Conservation (phyloP, 1,140 invertebrate genomes). For the Drosophila prosaltans region DNA sequence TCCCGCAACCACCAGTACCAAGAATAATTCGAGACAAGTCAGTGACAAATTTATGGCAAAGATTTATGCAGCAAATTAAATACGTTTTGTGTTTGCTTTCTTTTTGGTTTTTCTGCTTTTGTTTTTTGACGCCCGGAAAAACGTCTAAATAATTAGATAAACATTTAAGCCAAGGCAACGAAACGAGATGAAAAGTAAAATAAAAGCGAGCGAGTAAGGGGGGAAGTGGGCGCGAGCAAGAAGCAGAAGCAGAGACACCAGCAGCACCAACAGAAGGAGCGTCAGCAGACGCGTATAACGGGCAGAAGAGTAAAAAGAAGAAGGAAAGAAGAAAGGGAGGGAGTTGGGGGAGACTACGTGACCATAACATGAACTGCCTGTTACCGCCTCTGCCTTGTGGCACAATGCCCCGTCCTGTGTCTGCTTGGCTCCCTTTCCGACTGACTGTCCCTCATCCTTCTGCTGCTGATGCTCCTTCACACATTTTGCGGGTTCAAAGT, state of each 20-base stretch:
- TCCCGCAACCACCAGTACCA: not conserved
- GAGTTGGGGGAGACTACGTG: conserved; percentile 48
- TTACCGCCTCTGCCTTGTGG: conserved; percentile 34
- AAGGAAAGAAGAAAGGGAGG: conserved; percentile 15
- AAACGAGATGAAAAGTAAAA: conserved; percentile 48
- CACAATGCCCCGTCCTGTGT: conserved; percentile 13
- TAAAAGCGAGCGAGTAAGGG: conserved; percentile 32
- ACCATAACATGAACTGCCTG: conserved; percentile 76
- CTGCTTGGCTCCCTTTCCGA: conserved; percentile 2
- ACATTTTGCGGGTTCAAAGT: conserved; percentile 66
- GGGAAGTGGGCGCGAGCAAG: not conserved
- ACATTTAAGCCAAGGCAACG: conserved; percentile 65
- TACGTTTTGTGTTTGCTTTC: conserved; percentile 27
- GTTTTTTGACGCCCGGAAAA: conserved; percentile 37
- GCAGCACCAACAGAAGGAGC: conserved; percentile 25
- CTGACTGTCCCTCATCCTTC: conserved; percentile 8
- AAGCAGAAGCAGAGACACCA: conserved; percentile 32
- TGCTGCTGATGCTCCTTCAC: conserved; percentile 19
- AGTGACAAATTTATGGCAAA: conserved; percentile 36
- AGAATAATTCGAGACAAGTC: conserved; percentile 20
- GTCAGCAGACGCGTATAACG: conserved; percentile 52
- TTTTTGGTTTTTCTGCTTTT: conserved; percentile 26
- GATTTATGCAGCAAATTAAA: conserved; percentile 66
- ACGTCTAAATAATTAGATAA: conserved; percentile 78
- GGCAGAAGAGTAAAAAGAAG: conserved; percentile 5